A percentile compares a stretch with the other conserved stretches of the same genome.
Conservation (phyloP, 2,797 vertebrate species). For the Poecile montanus region DNA sequence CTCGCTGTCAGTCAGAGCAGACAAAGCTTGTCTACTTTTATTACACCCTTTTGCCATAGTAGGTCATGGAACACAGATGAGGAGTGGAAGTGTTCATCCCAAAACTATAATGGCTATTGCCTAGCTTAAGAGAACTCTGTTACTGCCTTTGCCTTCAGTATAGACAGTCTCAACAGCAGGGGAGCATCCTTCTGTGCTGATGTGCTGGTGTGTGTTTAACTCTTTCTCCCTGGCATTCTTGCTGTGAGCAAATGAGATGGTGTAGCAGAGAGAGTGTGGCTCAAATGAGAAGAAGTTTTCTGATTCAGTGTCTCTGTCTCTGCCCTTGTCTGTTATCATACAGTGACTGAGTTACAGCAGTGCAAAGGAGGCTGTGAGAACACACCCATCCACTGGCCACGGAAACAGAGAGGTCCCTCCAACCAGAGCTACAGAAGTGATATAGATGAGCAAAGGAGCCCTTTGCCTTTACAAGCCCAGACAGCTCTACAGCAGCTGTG, state of each 20-base stretch:
- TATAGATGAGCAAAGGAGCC: background rate
- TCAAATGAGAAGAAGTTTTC: conserved; percentile 25
- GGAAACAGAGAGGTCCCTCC: conserved; percentile 30
- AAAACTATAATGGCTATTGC: background rate
- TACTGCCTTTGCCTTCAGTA: background rate
- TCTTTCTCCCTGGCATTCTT: background rate
- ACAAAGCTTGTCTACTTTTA: background rate
- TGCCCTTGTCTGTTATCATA: conserved; percentile 75
- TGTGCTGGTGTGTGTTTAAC: background rate
- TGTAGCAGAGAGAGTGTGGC: background rate
- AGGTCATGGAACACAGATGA: background rate
- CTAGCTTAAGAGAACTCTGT: background rate
- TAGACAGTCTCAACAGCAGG: background rate
- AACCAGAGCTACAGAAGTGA: background rate
- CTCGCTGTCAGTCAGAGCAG: accelerated
- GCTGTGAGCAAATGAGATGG: background rate
- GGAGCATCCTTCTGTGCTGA: background rate
- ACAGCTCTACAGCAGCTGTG: background rate
- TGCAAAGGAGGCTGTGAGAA: conserved; percentile 76
- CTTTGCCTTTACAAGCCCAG: background rate
- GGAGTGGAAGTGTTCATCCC: background rate
- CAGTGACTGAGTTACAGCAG: conserved; percentile 77
- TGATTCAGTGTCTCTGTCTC: conserved; percentile 6
- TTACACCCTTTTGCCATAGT: background rate
- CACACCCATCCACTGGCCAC: conserved; percentile 61